A percentile compares a stretch with the other conserved stretches of the same genome.
phyloP scores from a whole-genome alignment of 2,888 invertebrate genomes.

The Synergus gifuensis region DNA sequence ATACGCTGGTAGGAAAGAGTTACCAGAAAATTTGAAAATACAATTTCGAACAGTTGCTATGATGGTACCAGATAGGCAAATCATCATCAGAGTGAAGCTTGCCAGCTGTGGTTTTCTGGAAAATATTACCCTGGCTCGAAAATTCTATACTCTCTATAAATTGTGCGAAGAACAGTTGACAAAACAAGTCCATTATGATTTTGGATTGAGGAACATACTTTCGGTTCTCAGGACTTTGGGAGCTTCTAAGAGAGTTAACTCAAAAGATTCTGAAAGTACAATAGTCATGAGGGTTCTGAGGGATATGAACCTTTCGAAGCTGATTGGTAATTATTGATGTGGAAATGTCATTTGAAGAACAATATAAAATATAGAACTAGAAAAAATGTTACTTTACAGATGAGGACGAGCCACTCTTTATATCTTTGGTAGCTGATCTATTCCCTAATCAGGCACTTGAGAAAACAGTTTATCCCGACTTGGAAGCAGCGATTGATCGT shows the following conservation, averaged over 20 bases:
- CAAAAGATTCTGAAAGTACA: slow-evolving; percentile 95
- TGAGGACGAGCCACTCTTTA: slow-evolving; percentile 98
- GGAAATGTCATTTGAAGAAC: neutral
- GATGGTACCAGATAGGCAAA: slow-evolving; percentile 99
- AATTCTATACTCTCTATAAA: slow-evolving; percentile 97
- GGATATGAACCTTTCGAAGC: slow-evolving; percentile 98
- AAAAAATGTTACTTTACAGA: slow-evolving; percentile 78
- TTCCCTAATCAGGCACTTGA: slow-evolving; percentile 97
- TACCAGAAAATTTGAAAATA: slow-evolving; percentile 98
- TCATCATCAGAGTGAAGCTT: slow-evolving; percentile 96
- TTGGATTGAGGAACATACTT: slow-evolving; percentile 95
- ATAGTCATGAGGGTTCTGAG: slow-evolving; percentile 98
- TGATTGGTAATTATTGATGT: slow-evolving; percentile 81
- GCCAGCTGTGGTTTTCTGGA: slow-evolving; percentile 98
- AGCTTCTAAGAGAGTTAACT: slow-evolving; percentile 93
- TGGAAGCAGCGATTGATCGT: slow-evolving; percentile 92
- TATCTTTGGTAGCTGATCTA: slow-evolving; percentile 96
- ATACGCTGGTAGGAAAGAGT: slow-evolving; percentile 96
- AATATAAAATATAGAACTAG: slow-evolving; percentile 7
- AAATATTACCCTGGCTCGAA: slow-evolving; percentile 95
- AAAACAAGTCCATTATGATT: slow-evolving; percentile 98
- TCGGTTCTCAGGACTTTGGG: slow-evolving; percentile 96
- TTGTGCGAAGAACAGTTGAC: slow-evolving; percentile 98
- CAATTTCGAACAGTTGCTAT: slow-evolving; percentile 98
- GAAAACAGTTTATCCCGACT: slow-evolving; percentile 91